Evolutionary conservation across 2,888 invertebrate genomes (phyloP), one percentile per base, ranked within the genome.

Genomic region (Catocala fraxini): DNA sequence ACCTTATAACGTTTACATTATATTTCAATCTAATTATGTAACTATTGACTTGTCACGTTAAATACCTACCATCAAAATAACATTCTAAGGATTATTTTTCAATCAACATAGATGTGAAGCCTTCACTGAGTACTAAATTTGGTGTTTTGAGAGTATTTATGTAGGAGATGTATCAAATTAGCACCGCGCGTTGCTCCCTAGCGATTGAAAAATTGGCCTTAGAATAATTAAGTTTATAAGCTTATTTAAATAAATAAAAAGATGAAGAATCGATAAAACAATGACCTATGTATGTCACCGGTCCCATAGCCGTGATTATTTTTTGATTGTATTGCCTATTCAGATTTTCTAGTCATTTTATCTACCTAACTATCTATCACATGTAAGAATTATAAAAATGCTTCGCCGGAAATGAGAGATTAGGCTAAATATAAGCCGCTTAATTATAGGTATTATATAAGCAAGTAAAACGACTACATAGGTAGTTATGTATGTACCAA

Each of bases 401-500:
- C 77, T 77, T 79, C 7, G 74, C 72, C 55, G 58, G 53, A 70
- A 51, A 76, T 62, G 81, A 81, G 80, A 81, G 78, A 79, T 76
- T 72, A 68, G 65, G 71, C 61, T 70, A 60, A 68, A 33, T 67
- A 49, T 58, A 73, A 78, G 80, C 75, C 74, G 71, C 79, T 71
- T 78, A 73, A 68, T 67, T 63, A 70, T 77, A 79, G 57, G 62
- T 72, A 66, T 65, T 57, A 58, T 55, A 66, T 75, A 79, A 74
- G 65, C 59, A 60, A 68, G 59, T 69, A 67, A 70, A 70, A 66
- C 65, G 70, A 70, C 60, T 65, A 65, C 59, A 56, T 71, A 68
- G 53, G 59, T 71, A 71, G 45, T 61, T 62, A 70, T 68, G 69
- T 62, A 70, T 68, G 69, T 79, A 80, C 62, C 63, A 74, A 73